A percentile compares a stretch with the other conserved stretches of the same genome.
phyloP scores from a whole-genome alignment of 2,797 vertebrate species.

The Parauchenoglanis ngamensis region DNA sequence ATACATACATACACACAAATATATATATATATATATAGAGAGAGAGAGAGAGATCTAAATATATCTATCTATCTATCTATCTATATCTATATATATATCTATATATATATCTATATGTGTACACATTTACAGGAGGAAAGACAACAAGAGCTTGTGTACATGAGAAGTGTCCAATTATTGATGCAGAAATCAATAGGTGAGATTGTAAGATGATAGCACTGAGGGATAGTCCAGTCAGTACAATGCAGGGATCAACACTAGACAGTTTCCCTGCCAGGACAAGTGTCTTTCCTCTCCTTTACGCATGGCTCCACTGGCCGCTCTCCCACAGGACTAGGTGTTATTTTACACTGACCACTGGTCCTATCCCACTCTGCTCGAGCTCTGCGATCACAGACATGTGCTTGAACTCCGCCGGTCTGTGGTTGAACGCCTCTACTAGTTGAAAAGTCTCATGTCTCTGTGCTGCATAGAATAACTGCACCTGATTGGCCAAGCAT shows the following conservation, averaged over 20 bases:
- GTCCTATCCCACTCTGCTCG: slow-evolving; percentile 84
- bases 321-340: background rate
- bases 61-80: no score
- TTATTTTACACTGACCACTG: slow-evolving; percentile 36
- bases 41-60: no score
- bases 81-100: no score
- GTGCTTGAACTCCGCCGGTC: slow-evolving; percentile 86
- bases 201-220: background rate
- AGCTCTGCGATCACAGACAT: slow-evolving; percentile 89
- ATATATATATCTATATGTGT: no score
- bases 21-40: no score
- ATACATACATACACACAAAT: no score
- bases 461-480: slow-evolving; percentile 93
- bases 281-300: background rate
- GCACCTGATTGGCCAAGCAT: slow-evolving; percentile 94
- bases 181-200: background rate
- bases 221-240: background rate
- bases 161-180: background rate
- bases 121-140: background rate
- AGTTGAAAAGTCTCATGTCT: slow-evolving; percentile 78
- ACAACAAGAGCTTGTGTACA: background rate
- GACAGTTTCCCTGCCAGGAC: background rate
- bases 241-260: background rate
- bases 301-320: background rate
- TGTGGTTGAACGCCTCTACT: slow-evolving; percentile 92